Conservation (phyloP, 2,113 vertebrate species). For the Rafetus swinhoei region DNA sequence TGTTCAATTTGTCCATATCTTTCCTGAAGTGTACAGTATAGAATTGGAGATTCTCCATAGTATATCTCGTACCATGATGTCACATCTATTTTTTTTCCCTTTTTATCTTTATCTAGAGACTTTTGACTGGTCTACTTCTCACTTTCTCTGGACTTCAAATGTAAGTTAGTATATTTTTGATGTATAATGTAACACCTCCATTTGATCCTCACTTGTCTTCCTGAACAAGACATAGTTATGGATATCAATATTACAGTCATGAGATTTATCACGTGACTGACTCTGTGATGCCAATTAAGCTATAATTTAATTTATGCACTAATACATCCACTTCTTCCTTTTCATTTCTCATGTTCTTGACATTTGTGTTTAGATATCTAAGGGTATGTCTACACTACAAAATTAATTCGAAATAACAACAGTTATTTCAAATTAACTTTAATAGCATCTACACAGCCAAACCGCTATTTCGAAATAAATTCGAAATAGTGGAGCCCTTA, state of each 20-base stretch:
- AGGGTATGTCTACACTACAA: too few species aligned
- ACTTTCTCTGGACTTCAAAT: not conserved
- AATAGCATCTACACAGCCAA: too few species aligned
- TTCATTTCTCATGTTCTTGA: not conserved
- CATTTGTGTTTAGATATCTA: not conserved
- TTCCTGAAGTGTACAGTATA: not conserved
- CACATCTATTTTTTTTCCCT: not conserved
- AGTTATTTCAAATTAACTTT: too few species aligned
- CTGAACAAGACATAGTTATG: not conserved
- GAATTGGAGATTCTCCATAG: not conserved
- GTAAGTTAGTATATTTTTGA: not conserved
- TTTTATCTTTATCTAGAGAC: not conserved
- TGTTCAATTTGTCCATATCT: not conserved
- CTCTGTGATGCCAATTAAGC: not conserved
- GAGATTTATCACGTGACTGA: not conserved
- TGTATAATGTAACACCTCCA: not conserved
- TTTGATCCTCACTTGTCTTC: not conserved
- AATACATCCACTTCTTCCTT: not conserved
- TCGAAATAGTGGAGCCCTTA: too few species aligned
- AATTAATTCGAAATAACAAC: too few species aligned
- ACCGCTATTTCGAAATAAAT: too few species aligned
- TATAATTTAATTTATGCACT: too few species aligned
- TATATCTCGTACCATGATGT: not conserved
- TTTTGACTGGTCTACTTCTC: not conserved
- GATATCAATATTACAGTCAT: not conserved